Evolutionary conservation across 2,113 vertebrate species (phyloP).

Genomic region (Silurus asotus): DNA sequence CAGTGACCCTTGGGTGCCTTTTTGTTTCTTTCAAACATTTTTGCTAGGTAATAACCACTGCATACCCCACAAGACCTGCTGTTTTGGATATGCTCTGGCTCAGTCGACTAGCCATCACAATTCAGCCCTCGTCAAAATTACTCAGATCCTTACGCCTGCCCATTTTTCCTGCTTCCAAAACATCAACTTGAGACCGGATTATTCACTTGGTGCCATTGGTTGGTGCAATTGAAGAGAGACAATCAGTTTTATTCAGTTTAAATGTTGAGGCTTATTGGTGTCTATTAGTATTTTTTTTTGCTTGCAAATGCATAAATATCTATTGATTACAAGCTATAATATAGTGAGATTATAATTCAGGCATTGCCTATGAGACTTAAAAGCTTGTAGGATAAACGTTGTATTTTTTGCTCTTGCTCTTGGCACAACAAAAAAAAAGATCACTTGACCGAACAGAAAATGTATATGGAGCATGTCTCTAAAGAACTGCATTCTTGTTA

Average conservation of each 20-base stretch:
- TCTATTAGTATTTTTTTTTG: background rate
- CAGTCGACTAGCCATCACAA: too few relatives aligned
- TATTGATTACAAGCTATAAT: background rate
- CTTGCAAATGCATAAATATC: background rate
- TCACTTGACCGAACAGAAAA: background rate
- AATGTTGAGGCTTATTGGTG: background rate
- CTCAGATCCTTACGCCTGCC: too few relatives aligned
- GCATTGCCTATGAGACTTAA: background rate
- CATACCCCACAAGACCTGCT: too few relatives aligned
- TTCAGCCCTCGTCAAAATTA: too few relatives aligned
- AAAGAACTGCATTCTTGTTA: background rate
- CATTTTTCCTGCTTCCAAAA: too few relatives aligned
- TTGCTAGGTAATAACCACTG: too few relatives aligned
- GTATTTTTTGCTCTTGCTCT: conserved; percentile 5
- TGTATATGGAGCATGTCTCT: conserved; percentile 41
- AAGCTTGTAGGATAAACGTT: background rate
- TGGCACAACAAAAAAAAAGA: background rate
- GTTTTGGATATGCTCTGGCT: too few relatives aligned
- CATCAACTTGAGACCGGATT: too few relatives aligned
- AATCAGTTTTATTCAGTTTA: background rate
- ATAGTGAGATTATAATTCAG: background rate
- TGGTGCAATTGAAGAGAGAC: too few relatives aligned
- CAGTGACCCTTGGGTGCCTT: too few relatives aligned
- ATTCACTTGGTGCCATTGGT: too few relatives aligned
- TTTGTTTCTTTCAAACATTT: too few relatives aligned